Evolutionary conservation across 2,888 invertebrate species (phyloP).

Genomic region (Cryptus armator): DNA sequence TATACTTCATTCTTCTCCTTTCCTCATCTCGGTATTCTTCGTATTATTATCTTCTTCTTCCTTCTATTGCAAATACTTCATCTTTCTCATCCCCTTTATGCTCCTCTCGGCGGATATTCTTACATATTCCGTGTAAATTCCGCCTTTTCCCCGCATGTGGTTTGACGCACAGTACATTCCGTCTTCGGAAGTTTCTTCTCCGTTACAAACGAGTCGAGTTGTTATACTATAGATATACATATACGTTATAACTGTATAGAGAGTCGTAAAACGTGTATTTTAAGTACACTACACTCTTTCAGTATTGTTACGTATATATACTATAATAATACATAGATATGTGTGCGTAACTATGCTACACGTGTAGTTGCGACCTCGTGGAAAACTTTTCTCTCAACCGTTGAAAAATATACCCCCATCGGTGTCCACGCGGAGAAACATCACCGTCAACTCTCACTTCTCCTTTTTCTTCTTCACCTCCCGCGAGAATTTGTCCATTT

Average conservation of each 20-base stretch:
- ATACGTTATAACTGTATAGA: conserved; percentile 26
- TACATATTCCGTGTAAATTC: not conserved
- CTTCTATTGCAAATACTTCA: conserved; percentile 38
- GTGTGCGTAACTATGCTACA: conserved; percentile 21
- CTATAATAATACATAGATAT: not conserved
- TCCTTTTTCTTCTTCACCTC: conserved; percentile 12
- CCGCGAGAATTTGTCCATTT: conserved; percentile 65
- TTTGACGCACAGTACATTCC: too few species aligned
- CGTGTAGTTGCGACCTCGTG: conserved; percentile 26
- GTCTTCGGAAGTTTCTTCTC: too few species aligned
- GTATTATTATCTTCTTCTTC: not conserved
- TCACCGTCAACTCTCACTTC: not conserved
- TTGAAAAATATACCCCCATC: not conserved
- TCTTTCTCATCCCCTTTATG: conserved; percentile 42
- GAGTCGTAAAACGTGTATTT: not conserved
- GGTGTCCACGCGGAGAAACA: not conserved
- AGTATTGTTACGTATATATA: not conserved
- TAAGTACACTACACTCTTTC: too few species aligned
- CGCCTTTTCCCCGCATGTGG: not conserved
- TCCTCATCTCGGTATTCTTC: conserved; percentile 22
- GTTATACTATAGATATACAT: not conserved
- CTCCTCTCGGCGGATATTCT: not conserved
- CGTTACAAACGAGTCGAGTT: too few species aligned
- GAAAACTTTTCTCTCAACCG: conserved; percentile 52
- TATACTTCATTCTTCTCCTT: conserved; percentile 23